Base-by-base conservation (phyloP, 1,140 invertebrate species). In the Drosophila sechellia region DNA sequence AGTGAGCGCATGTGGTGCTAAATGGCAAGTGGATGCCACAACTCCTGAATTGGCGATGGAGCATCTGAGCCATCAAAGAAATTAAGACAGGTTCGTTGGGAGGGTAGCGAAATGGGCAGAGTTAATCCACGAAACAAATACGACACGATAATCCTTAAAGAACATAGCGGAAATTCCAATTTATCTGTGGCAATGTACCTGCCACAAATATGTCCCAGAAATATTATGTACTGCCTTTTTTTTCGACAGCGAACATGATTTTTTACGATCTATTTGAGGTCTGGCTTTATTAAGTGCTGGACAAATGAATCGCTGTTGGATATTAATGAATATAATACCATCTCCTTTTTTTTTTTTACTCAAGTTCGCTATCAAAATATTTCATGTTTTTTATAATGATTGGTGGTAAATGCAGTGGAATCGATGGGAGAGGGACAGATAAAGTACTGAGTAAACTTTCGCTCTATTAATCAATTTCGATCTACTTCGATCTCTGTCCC, bases 251-350 rank as follows among this genome's bases (percentile, higher is more conserved):
- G 15, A 37, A 56, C 43, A 50, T 48, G 37, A 52, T 49, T 58
- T 56, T 68, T 60, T 53, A 46, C 59, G 81, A 37, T 81, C 43
- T 49, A n/a, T 46, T 31, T 72, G 64, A 50, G 64, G 59, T 34
- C 56, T 52, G 45, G 45, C 60, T 65, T 78, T 85, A 73, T 81
- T 77, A 69, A 69, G 50, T 60, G 69, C 64, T 49, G 75, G 73
- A 50, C 71, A 80, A 77, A 80, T 80, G 66, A 75, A 64, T 73
- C 72, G 57, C 71, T 56, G 60, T 64, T 39, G 46, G 71, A 57
- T 75, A 75, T 75, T 75, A 75, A 74, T 74, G 71, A 64, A 50
- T n/a, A 52, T 63, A 74, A 74, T 74, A 74, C 43, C 64, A 48
- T 70, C 57, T 69, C 66, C 17, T 63, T 72, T 27, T 60, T 40